Percentiles rank a stretch among this genome's conserved stretches.
phyloP scores from a whole-genome alignment of 2,888 invertebrate species.

The Zygothrica quintamaculata region DNA sequence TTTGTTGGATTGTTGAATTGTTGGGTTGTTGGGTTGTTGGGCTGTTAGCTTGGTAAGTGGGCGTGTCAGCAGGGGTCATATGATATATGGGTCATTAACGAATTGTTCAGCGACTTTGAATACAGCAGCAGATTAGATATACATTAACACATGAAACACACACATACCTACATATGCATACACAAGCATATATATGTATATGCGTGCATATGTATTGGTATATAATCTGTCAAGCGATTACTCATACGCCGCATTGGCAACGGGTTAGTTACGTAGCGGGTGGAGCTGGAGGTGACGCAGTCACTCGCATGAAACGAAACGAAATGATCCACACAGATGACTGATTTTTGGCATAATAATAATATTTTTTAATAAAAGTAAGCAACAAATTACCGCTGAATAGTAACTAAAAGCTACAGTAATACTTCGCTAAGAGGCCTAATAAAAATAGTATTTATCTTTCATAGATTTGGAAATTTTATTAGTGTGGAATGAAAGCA shows the following conservation, averaged over 20 bases:
- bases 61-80: conserved; percentile 44
- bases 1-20: too few relatives aligned
- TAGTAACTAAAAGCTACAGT: too few relatives aligned
- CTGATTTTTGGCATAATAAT: conserved; percentile 13
- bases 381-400: too few relatives aligned
- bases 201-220: conserved; percentile 69
- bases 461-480: too few relatives aligned
- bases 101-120: conserved; percentile 72
- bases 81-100: conserved; percentile 81
- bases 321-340: conserved; percentile 37
- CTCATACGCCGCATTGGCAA: conserved; percentile 47
- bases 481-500: too few relatives aligned
- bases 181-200: conserved; percentile 6
- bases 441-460: too few relatives aligned
- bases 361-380: conserved; percentile 12
- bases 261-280: conserved; percentile 12
- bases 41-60: neutral
- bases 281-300: conserved; percentile 1
- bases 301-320: conserved; percentile 47
- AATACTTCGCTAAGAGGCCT: too few relatives aligned
- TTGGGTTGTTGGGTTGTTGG: too few relatives aligned
- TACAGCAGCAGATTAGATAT: conserved; percentile 44
- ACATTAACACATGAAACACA: conserved; percentile 11
- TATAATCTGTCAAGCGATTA: conserved; percentile 61
- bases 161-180: neutral